phyloP scores from a whole-genome alignment of 92 coral and sea anemone species.

The Parazoanthus darwini region DNA sequence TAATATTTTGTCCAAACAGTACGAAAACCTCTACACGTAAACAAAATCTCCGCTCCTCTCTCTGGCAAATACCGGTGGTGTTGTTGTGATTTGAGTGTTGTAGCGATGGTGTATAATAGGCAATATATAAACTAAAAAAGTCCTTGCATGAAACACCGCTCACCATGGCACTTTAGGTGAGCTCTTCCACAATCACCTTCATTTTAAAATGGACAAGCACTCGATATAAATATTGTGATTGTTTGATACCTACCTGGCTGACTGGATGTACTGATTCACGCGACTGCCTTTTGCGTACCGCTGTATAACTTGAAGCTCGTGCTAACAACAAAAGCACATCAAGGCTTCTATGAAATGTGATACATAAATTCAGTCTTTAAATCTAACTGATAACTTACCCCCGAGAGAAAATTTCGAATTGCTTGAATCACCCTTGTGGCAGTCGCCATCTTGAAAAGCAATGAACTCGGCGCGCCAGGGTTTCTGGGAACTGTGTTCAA shows the following conservation, averaged over 20 bases:
- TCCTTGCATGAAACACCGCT: too few species aligned
- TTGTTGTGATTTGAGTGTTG: too few species aligned
- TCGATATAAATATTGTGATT: neutral
- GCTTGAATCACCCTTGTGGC: conserved; percentile 70
- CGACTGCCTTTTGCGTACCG: conserved; percentile 37
- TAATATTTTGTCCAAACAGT: too few species aligned
- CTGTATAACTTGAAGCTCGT: conserved; percentile 31
- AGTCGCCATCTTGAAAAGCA: conserved; percentile 80
- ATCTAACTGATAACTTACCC: conserved; percentile 57
- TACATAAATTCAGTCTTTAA: neutral
- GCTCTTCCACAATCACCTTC: too few species aligned
- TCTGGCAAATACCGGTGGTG: too few species aligned
- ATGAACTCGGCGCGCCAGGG: conserved; percentile 14
- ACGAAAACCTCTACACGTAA: too few species aligned
- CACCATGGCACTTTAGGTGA: neutral
- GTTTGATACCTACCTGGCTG: neutral
- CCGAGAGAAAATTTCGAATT: conserved; percentile 74
- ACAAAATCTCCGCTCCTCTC: too few species aligned
- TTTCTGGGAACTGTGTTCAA: conserved; percentile 31
- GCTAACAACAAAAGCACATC: neutral
- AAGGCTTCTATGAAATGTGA: neutral
- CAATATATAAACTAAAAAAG: too few species aligned
- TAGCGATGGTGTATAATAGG: too few species aligned
- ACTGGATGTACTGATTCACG: conserved; percentile 25
- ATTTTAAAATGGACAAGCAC: neutral